Evolutionary conservation across 1,140 invertebrate genomes (phyloP), one percentile per base, ranked within the genome.

Genomic region (Pogonus chalceus): DNA sequence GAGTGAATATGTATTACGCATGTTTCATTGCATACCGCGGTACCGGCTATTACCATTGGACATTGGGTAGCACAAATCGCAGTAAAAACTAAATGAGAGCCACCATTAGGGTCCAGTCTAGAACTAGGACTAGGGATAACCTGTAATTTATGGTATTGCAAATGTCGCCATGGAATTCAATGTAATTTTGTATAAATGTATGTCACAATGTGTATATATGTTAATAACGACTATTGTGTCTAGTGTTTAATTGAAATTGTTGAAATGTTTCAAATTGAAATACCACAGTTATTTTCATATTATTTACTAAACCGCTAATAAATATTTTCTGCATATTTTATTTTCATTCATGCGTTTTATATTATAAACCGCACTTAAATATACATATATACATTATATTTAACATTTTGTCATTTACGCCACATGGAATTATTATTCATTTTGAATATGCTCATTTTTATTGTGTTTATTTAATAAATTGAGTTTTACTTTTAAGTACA

Each of bases 141-240:
- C 9, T 43, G 37, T 43, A 43, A 43, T 43, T 43, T 43, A 43
- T 16, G 9, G 18, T 43, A 43, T 43, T 43, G 37, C 18, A 12
- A 10, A 43, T 43, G 37, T 9, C 37, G 18, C 7, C 7, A 43
- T 43, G 37, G 37, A 43, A 43, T 43, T 43, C 37, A 12, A 43
- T 43, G 37, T 43, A 43, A 43, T 43, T 43, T 43, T 43, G 3
- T 18, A n/a, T n/a, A n/a, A n/a, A n/a, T n/a, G n/a, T n/a, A 43
- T 43, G 37, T 43, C 37, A 43, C 37, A 43, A 18, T 43, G 18
- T 18, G 37, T 43, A 18, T 43, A 43, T 43, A 43, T 43, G 37
- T 43, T 9, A 9, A 43, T 43, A 43, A 43, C 18, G 37, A 43
- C 18, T 43, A 43, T 18, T 43, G 26, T 43, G 37, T 16, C 7